Evolutionary conservation across 2,888 invertebrate species (phyloP).

Genomic region (Hyppa rectilinea): DNA sequence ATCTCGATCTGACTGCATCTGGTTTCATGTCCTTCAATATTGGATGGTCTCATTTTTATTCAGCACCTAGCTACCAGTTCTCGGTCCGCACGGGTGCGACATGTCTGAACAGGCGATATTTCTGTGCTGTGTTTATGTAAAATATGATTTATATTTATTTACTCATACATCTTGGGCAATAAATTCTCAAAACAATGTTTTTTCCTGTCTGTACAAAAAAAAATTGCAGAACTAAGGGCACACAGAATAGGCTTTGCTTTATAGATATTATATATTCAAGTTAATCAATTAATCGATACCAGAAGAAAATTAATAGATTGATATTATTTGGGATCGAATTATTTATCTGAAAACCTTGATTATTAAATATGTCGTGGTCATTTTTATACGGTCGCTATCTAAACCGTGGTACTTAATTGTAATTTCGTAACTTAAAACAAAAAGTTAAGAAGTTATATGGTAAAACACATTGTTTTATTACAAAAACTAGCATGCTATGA

Average conservation of each 20-base stretch:
- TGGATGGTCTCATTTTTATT: constrained; percentile 19
- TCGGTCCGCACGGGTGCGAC: not conserved
- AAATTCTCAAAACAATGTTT: not conserved
- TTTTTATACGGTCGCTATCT: not conserved
- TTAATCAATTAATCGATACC: not conserved
- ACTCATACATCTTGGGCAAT: not conserved
- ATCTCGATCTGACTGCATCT: constrained; percentile 18
- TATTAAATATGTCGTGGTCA: not conserved
- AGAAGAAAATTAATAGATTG: not conserved
- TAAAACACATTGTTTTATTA: not conserved
- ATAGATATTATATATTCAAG: not conserved
- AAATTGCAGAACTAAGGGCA: not conserved
- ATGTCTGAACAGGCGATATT: not conserved
- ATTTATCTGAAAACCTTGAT: not conserved
- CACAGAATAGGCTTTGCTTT: too few species aligned
- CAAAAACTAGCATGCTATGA: constrained; percentile 1
- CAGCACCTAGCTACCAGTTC: not conserved
- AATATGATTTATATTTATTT: constrained; percentile 1
- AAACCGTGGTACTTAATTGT: not conserved
- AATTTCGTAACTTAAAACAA: too few species aligned
- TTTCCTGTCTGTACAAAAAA: too few species aligned
- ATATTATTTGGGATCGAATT: not conserved
- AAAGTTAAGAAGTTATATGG: not conserved
- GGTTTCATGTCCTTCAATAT: constrained; percentile 17
- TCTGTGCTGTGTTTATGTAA: not conserved